These are phyloP conservation scores for Carpatolechia fugitivella DNA, from an alignment of 2,888 invertebrate genomes.

Conservation along the genomic window DNA sequence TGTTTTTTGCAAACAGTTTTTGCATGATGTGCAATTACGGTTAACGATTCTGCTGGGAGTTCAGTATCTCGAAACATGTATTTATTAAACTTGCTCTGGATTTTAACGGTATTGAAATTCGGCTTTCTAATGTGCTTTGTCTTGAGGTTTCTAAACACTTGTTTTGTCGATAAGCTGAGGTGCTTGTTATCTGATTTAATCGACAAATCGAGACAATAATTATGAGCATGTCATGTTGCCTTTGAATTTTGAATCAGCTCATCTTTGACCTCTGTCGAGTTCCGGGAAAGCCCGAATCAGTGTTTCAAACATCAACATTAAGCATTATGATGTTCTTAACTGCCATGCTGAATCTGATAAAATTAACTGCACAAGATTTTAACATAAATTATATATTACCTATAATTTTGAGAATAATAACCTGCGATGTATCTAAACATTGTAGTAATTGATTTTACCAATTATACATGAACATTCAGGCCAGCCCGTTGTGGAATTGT, in stretches of 20 bases:
- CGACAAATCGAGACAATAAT: constrained; percentile 47
- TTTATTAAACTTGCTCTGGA: constrained; percentile 44
- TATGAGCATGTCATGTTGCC: constrained; percentile 47
- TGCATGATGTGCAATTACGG: constrained; percentile 65
- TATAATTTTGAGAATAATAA: too few species aligned
- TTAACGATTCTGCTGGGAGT: constrained; percentile 57
- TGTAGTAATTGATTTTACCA: background rate
- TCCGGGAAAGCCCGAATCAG: constrained; percentile 39
- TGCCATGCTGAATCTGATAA: constrained; percentile 6
- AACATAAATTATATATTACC: background rate
- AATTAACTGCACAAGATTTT: constrained; percentile 1
- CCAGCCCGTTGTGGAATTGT: constrained; percentile 39
- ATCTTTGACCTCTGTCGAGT: constrained; percentile 34
- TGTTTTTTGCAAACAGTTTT: constrained; percentile 52
- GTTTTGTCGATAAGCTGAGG: constrained; percentile 28
- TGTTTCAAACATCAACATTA: constrained; percentile 27
- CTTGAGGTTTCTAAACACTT: constrained; percentile 45
- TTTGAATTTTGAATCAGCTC: constrained; percentile 42
- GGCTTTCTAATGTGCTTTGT: constrained; percentile 68
- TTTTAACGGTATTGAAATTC: constrained; percentile 54
- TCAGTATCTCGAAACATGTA: constrained; percentile 52
- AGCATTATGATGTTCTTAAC: constrained; percentile 4
- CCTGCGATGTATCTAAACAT: too few species aligned
- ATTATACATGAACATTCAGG: constrained; percentile 19
- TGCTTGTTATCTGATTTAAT: constrained; percentile 49